Evolutionary conservation across 2,888 invertebrate species (phyloP), one percentile per base, ranked within the genome.

Genomic region (Idaea biselata): DNA sequence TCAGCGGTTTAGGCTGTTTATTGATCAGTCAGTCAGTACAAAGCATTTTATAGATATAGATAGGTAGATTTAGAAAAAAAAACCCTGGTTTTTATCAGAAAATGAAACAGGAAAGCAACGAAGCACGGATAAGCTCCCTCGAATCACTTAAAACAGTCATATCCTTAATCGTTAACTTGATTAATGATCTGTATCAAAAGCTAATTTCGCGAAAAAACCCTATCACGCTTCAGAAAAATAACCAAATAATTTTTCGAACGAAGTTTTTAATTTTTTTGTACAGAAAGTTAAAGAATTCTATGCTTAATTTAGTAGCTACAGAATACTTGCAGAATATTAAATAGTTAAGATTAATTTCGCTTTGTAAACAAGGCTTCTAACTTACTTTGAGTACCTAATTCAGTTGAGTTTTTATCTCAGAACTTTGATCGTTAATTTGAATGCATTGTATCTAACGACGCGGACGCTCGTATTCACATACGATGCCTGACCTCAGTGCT

Each of bases 251-350:
- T 75, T 74, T 69, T 69, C 69, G 58, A 59, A 44, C 60, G 44
- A 65, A 79, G 80, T 65, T 78, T 82, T 78, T 68, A 68, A 77
- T 77, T 76, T 79, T n/a, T 74, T 72, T 69, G 70, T 64, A 25
- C 61, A 66, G 54, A 72, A 77, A 74, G 73, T 79, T 78, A 62
- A 25, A 58, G 64, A 71, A 65, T 72, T 75, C 68, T 69, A 71
- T 73, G 72, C 66, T 72, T 75, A 72, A 76, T 77, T 79, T 76
- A 76, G 73, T 64, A 71, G 70, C 71, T 73, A 71, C 71, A 71
- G 70, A 71, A 62, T 65, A 70, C 72, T 69, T 69, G 74, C 77
- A 72, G 80, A 82, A 81, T 81, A 78, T 82, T 80, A 77, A 83
- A 76, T 74, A 77, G 76, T 74, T 72, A 44, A 68, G 72, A 72